phyloP scores from a whole-genome alignment of 1,140 invertebrate genomes.

The Anagrus nilaparvatae region DNA sequence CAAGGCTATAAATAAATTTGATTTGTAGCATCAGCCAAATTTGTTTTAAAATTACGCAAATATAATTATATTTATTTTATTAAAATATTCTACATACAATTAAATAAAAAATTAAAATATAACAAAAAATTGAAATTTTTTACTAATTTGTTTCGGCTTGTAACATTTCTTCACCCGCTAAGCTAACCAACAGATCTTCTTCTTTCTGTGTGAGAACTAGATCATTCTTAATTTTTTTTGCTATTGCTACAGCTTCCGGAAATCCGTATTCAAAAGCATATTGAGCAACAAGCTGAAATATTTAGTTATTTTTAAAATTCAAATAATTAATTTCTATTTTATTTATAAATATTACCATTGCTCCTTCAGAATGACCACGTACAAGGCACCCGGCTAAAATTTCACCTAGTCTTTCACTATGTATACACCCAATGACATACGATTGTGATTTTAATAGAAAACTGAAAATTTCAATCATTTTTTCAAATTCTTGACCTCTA shows the following conservation, averaged over 20 bases:
- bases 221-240: conserved; percentile 12
- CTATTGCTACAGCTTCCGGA: conserved; percentile 12
- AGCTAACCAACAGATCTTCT: conserved; percentile 14
- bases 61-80: neutral
- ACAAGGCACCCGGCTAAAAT: conserved; percentile 23
- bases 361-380: conserved; percentile 10
- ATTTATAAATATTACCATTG: conserved; percentile 24
- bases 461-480: conserved; percentile 18
- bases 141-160: conserved; percentile 5
- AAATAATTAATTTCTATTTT: neutral
- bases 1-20: conserved; percentile 3
- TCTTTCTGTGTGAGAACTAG: conserved; percentile 15
- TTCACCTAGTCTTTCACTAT: conserved; percentile 10
- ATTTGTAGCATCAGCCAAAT: neutral
- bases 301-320: conserved; percentile 3
- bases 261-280: conserved; percentile 11
- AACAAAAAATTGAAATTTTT: too few relatives aligned
- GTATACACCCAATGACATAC: conserved; percentile 15
- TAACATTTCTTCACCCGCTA: conserved; percentile 17
- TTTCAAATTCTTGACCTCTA: conserved; percentile 18
- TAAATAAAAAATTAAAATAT: too few relatives aligned
- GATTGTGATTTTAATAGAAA: conserved; percentile 12
- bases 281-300: conserved; percentile 13
- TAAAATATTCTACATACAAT: neutral
- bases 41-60: neutral